phyloP scores from a whole-genome alignment of 2,797 vertebrate species.

The Podarcis siculus region DNA sequence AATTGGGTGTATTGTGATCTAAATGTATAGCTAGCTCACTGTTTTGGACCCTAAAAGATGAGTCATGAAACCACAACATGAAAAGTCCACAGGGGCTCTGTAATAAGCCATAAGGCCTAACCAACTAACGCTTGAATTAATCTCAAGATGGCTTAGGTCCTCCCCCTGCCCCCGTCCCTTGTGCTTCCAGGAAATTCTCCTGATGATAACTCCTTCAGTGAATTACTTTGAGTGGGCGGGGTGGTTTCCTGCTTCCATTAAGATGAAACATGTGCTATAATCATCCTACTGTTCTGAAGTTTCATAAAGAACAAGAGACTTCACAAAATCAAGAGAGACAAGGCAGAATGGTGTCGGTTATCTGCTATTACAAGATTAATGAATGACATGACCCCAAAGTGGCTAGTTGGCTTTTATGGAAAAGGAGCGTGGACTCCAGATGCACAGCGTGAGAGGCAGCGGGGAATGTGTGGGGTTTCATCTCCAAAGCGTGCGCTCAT shows the following conservation, averaged over 20 bases:
- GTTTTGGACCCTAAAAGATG: too few species aligned
- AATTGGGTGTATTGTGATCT: too few species aligned
- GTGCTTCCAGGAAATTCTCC: background rate
- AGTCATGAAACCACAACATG: too few species aligned
- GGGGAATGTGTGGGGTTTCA: background rate
- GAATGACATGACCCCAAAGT: background rate
- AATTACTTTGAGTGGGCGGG: background rate
- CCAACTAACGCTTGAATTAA: background rate
- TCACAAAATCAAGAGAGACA: background rate
- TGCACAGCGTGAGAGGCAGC: background rate
- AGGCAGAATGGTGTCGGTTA: background rate
- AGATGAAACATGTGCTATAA: background rate
- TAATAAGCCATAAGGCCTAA: background rate
- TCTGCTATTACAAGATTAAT: background rate
- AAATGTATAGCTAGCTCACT: too few species aligned
- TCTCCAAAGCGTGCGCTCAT: background rate
- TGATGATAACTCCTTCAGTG: background rate
- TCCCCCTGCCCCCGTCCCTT: background rate
- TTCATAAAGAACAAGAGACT: accelerated
- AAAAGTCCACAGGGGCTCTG: background rate
- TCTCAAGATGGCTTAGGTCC: background rate
- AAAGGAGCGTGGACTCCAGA: background rate
- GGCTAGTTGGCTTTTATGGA: background rate
- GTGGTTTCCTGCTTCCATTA: too few species aligned
- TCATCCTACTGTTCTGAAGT: background rate